Conservation (phyloP, 2,797 vertebrate species). For the Myotis planiceps region DNA sequence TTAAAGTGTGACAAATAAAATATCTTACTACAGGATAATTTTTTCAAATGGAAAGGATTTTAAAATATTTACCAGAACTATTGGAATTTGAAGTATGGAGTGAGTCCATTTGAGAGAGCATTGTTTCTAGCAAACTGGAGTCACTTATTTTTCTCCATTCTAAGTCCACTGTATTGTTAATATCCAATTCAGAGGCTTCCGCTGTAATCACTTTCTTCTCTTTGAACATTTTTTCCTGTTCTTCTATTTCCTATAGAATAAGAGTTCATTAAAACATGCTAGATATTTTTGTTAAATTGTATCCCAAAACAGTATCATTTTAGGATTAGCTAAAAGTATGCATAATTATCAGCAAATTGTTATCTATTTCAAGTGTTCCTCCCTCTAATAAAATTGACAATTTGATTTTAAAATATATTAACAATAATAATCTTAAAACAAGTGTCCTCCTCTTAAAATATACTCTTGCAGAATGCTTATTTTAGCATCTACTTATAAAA, state of each 20-base stretch:
- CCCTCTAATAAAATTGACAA: not conserved
- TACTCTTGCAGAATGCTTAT: not conserved
- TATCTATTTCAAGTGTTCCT: constrained; percentile 33
- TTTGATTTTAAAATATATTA: not conserved
- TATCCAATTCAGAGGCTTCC: constrained; percentile 75
- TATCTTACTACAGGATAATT: not conserved
- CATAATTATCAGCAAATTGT: not conserved
- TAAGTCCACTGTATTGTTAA: constrained; percentile 78
- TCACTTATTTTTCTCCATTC: constrained; percentile 86
- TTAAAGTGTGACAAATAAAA: constrained; percentile 12
- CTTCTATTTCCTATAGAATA: constrained; percentile 87
- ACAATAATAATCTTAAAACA: constrained; percentile 43
- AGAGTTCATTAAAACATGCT: constrained; percentile 58
- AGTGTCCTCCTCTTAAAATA: not conserved
- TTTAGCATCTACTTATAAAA: constrained; percentile 24
- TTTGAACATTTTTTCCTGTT: constrained; percentile 86
- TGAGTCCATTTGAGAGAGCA: constrained; percentile 84
- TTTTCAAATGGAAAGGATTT: not conserved
- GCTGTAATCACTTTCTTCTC: constrained; percentile 76
- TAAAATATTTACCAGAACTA: constrained; percentile 82
- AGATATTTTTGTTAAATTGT: constrained; percentile 34
- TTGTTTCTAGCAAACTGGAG: constrained; percentile 77
- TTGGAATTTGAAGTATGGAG: constrained; percentile 77
- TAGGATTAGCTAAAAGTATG: constrained; percentile 25
- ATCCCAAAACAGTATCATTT: not conserved